phyloP scores from a whole-genome alignment of 2,113 vertebrate genomes.

The Mixornis gularis region DNA sequence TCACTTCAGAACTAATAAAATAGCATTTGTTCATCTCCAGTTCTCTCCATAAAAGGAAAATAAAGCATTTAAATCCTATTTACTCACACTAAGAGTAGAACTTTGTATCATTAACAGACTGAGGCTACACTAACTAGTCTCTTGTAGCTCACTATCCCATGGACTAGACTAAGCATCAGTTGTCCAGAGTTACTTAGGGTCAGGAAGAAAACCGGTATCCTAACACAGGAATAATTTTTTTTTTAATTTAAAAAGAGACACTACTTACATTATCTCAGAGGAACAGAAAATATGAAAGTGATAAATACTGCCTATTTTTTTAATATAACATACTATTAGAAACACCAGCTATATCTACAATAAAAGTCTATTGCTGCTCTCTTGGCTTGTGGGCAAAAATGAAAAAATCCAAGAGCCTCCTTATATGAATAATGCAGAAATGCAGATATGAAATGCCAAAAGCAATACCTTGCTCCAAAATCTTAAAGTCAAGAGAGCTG shows the following conservation, averaged over 20 bases:
- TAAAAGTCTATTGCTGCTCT: neutral
- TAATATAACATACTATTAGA: neutral
- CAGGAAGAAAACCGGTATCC: neutral
- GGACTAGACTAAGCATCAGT: neutral
- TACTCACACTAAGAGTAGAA: neutral
- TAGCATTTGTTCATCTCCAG: neutral
- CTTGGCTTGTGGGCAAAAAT: neutral
- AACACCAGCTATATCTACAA: neutral
- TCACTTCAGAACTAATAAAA: constrained; percentile 7
- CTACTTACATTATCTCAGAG: neutral
- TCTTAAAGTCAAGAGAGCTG: neutral
- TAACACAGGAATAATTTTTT: neutral
- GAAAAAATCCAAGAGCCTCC: neutral
- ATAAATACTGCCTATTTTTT: neutral
- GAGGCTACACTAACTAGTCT: neutral
- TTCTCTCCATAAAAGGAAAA: neutral
- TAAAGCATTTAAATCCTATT: neutral
- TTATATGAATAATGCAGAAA: constrained; percentile 27
- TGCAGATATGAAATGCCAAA: neutral
- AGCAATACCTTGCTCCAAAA: constrained; percentile 18
- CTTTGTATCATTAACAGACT: neutral
- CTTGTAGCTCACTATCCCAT: neutral
- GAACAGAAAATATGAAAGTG: neutral
- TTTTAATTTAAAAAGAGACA: neutral
- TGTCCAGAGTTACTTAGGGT: neutral